Evolutionary conservation across 2,113 vertebrate genomes (phyloP).

Genomic region (Odontesthes bonariensis): DNA sequence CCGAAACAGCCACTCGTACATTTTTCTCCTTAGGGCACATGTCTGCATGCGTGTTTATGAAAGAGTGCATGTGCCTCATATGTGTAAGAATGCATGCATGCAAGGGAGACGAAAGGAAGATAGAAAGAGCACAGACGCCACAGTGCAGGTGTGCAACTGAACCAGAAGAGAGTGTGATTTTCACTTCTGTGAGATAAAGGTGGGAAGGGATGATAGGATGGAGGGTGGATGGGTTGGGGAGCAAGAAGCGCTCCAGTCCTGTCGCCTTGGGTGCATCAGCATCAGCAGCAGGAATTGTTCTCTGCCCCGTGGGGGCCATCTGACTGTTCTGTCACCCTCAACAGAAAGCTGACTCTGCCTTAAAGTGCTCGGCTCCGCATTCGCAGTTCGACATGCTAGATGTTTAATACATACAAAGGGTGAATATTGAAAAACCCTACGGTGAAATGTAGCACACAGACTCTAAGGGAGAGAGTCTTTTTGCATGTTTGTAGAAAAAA

Average conservation of each 20-base stretch:
- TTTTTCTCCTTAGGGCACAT: conserved; percentile 17
- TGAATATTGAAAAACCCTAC: conserved; percentile 52
- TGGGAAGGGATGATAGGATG: conserved; percentile 48
- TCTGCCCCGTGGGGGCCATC: conserved; percentile 68
- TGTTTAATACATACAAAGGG: conserved; percentile 70
- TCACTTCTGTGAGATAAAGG: conserved; percentile 52
- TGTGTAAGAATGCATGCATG: not conserved
- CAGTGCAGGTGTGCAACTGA: conserved; percentile 49
- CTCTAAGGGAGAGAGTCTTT: conserved; percentile 22
- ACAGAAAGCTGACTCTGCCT: conserved; percentile 68
- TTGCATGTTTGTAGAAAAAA: conserved; percentile 62
- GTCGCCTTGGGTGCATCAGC: conserved; percentile 77
- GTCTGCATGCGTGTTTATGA: conserved; percentile 34
- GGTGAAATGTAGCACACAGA: conserved; percentile 44
- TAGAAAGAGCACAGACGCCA: not conserved
- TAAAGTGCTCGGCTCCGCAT: conserved; percentile 60
- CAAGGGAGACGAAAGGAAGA: not conserved
- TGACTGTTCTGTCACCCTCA: conserved; percentile 76
- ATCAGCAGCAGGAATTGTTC: conserved; percentile 74
- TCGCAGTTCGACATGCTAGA: conserved; percentile 60
- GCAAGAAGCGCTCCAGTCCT: conserved; percentile 57
- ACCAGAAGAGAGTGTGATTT: conserved; percentile 27
- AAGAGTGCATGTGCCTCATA: not conserved
- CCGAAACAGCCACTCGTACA: conserved; percentile 25
- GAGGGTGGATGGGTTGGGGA: conserved; percentile 42